Evolutionary conservation across 2,888 invertebrate genomes (phyloP), one percentile per base, ranked within the genome.

Genomic region (Sthenelais limicola): DNA sequence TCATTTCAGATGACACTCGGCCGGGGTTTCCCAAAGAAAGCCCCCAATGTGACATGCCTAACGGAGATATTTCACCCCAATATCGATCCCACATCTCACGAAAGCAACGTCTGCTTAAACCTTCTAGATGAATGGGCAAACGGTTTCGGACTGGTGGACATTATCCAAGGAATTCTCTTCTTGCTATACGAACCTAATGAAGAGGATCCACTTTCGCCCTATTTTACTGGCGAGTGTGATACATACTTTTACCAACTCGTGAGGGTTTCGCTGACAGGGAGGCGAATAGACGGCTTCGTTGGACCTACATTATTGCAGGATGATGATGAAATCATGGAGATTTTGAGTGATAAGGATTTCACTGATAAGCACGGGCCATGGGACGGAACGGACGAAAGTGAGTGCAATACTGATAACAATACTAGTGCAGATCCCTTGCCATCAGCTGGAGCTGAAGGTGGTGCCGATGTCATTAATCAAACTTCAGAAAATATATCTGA

Each of bases 11-110:
- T 67, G 15, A 21, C 43, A 12, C 67, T 67, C 15, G 47, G 47
- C 2, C 9, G 1, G 15, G 18, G 21, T 26, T 67, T 67, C 48
- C 67, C 67, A 12, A 43, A 24, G 30, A n/a, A 28, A 9, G 28
- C 28, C 15, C 67, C 52, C 26, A 24, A 18, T 56, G 58, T 71
- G 43, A 1, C 51, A 12, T 68, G 52, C 21, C 2, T 38, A 5
- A 62, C 54, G 5, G 35, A 47, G n/a, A 35, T 97, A 70, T 97
- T 97, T 88, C 97, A 98, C 89, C 97, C 97, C 26, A 98, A 98
- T 88, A 97, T 98, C 87, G 76, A 76, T 51, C 68, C 72, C 21
- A 69, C 62, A 12, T 48, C 49, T 21, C 51, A 48, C 15, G 66
- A 74, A n/a, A 43, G 73, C 24, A 82, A 83, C 48, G 74, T 83